Evolutionary conservation across 2,113 vertebrate genomes (phyloP).

Genomic region (Myocastor coypus): DNA sequence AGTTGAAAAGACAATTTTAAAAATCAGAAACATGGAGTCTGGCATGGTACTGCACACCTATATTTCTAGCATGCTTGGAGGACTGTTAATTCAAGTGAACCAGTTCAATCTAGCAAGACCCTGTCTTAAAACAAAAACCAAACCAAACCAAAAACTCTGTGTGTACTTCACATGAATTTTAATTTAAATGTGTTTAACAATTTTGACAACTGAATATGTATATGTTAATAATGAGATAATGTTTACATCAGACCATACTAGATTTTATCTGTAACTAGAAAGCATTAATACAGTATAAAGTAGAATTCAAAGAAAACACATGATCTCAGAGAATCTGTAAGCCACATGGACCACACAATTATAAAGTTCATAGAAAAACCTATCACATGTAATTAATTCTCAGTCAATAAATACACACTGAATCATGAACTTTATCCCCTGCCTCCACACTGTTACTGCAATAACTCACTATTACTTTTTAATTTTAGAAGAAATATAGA

Average conservation of each 20-base stretch:
- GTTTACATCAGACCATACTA: constrained; percentile 51
- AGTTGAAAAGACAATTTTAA: constrained; percentile 2
- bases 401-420: neutral
- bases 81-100: neutral
- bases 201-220: constrained; percentile 41
- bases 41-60: neutral
- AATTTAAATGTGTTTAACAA: constrained; percentile 24
- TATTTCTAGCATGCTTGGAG: neutral
- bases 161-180: neutral
- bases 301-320: constrained; percentile 27
- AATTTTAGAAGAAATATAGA: constrained; percentile 40
- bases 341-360: constrained; percentile 26
- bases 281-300: constrained; percentile 43
- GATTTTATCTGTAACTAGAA: constrained; percentile 61
- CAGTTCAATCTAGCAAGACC: neutral
- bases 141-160: neutral
- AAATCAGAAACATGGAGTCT: constrained; percentile 31
- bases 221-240: constrained; percentile 17
- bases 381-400: constrained; percentile 23
- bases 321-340: constrained; percentile 55
- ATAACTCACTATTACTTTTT: constrained; percentile 5
- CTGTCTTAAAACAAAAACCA: neutral
- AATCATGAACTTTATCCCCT: neutral
- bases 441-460: neutral
- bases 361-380: neutral